Percentiles rank a stretch among this genome's conserved stretches.
Evolutionary conservation across 2,113 vertebrate species (phyloP).

Genomic region (Phainopepla nitens): DNA sequence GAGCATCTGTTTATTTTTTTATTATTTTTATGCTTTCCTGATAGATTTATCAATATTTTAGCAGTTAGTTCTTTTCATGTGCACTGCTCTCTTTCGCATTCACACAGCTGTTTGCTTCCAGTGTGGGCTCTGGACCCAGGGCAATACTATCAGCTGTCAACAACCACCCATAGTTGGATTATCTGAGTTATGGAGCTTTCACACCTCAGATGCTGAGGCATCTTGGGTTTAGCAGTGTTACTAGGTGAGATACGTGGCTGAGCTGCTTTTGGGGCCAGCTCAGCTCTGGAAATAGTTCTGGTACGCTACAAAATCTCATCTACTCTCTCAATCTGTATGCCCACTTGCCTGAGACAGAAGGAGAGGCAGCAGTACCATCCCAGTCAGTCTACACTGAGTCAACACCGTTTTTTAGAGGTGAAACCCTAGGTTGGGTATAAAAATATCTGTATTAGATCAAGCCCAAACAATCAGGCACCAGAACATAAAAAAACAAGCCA

Average conservation of each 20-base stretch:
- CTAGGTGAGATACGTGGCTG: conserved; percentile 4
- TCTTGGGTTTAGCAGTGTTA: conserved; percentile 35
- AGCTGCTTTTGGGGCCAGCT: background rate
- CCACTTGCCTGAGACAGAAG: background rate
- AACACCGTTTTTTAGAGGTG: background rate
- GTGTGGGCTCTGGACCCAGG: background rate
- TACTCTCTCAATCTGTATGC: background rate
- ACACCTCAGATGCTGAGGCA: background rate
- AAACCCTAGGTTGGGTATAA: background rate
- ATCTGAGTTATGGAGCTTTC: background rate
- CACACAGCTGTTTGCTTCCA: background rate
- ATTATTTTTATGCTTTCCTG: conserved; percentile 72
- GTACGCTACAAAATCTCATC: background rate
- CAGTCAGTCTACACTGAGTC: background rate
- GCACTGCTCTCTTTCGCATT: conserved; percentile 39
- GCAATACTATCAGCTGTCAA: background rate
- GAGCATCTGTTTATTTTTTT: conserved; percentile 78
- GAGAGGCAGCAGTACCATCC: background rate
- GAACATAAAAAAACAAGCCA: rapidly evolving
- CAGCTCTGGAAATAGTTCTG: conserved; percentile 10
- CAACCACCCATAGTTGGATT: background rate
- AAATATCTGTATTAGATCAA: background rate
- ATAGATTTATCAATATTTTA: conserved; percentile 77
- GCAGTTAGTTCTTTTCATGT: conserved; percentile 62
- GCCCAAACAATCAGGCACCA: background rate